Base-by-base conservation (phyloP, 1,140 invertebrate species). In the Helicorthomorpha holstii region DNA sequence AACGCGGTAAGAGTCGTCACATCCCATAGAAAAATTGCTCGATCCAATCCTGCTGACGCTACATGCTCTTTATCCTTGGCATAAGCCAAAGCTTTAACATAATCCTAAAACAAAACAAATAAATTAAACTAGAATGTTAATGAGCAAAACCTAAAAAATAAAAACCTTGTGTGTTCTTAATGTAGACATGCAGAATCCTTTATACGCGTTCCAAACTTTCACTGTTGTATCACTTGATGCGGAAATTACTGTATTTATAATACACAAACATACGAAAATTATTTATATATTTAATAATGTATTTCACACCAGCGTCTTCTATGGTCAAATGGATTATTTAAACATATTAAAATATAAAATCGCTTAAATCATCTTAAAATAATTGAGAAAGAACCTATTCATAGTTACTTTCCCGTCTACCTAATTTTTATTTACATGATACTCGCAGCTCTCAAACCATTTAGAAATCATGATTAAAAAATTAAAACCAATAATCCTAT, bases 201-300 rank as follows among this genome's bases (percentile, higher is more conserved):
- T 98, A 56, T 95, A 90, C 16, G 93, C 91, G 73, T 98, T 98
- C 96, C 95, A 99, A 49, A 99, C 89, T 75, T 99, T 99, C 0
- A 99, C 92, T 34, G 95, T 99, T 41, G 94, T 98, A 68, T 99
- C 96, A 58, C 90, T 95, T 63, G 93, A 97, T 2, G 94, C 95
- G 51, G 94, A 98, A 65, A 99, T 97, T 58, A 99, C 87, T 92
- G 67, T 50, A 76, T 73, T 66, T 57, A 52, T n/a, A n/a, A n/a
- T n/a, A n/a, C n/a, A n/a, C n/a, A n/a, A n/a, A n/a, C n/a, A n/a
- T n/a, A n/a, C n/a, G n/a, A n/a, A n/a, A n/a, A n/a, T n/a, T n/a
- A n/a, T n/a, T n/a, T n/a, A n/a, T n/a, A n/a, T n/a, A n/a, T n/a
- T n/a, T n/a, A n/a, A n/a, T n/a, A n/a, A n/a, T n/a, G n/a, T n/a